These are phyloP conservation scores for Neodon shergylaensis DNA, from an alignment of 2,113 vertebrate species.

Conservation along the genomic window DNA sequence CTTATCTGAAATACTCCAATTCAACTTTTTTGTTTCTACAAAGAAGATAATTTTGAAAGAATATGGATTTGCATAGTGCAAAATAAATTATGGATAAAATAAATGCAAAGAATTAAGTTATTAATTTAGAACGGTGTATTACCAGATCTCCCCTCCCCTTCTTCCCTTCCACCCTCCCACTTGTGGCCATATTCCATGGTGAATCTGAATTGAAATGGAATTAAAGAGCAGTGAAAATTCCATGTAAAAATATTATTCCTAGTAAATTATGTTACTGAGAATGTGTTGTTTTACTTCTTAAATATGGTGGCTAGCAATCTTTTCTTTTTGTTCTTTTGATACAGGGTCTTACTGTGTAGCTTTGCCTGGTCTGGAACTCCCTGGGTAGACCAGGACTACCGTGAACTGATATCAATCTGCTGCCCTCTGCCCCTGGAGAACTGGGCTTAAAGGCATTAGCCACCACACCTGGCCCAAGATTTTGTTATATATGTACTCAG, in stretches of 20 bases:
- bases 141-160: fast-evolving
- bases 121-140: neutral
- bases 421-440: neutral
- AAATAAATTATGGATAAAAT: neutral
- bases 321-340: neutral
- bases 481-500: neutral
- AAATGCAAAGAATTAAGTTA: neutral
- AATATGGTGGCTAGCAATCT: neutral
- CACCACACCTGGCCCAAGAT: neutral
- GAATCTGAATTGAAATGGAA: neutral
- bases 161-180: neutral
- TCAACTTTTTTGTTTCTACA: conserved; percentile 31
- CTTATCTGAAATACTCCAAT: conserved; percentile 58
- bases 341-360: neutral
- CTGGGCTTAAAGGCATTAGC: neutral
- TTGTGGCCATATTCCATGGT: neutral
- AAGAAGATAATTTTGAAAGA: conserved; percentile 37
- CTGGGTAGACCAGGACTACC: neutral
- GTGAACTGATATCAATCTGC: neutral
- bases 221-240: neutral
- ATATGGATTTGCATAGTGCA: neutral
- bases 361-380: neutral
- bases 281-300: neutral
- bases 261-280: neutral
- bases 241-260: neutral